Base-by-base conservation (phyloP, 2,113 vertebrate genomes). In the Triplophysa rosa region DNA sequence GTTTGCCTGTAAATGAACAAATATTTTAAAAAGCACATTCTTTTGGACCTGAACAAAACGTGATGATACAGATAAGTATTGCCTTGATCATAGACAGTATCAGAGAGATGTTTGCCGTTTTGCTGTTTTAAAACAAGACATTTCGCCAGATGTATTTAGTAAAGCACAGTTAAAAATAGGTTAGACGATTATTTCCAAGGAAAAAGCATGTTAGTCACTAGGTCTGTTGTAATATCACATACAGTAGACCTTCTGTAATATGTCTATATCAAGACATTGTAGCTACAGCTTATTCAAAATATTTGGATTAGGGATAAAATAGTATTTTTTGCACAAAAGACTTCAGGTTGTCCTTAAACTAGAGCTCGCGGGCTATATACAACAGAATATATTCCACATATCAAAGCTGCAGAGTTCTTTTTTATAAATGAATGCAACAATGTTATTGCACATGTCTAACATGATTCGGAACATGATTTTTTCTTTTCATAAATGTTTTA, bases 1-100 rank as follows among this genome's bases (percentile, higher is more conserved):
- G 76, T 40, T 71, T 61, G 74, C 42, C 23, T 67, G 54, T 49
- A 45, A 61, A 52, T 74, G 45, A 79, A 49, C 66, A 70, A 77
- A 33, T 8, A 33, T 80, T 59, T 47, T 52, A 59, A 63, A 49
- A 69, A 62, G 42, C 26, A 75, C 21, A 68, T 26, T 40, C 0
- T n/a, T 52, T 58, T 58, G 56, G 17, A 42, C 70, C 29, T 29
- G 26, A 71, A 58, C 69, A 54, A 75, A 49, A 49, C 2, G 26
- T 26, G 54, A 11, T 29, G 56, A 58, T 56, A 33, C 23, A 54
- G 2, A 33, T 4, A n/a, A 56, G 7, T 5, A 33, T 72, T 63
- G 58, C 40, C 2, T 74, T 62, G 71, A 59, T 72, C 69, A 23
- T 58, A 23, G 47, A 47, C 29, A 21, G 52, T 58, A 16, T 71